phyloP scores from a whole-genome alignment of 1,140 invertebrate genomes.

The Dolichoris vasculosae region DNA sequence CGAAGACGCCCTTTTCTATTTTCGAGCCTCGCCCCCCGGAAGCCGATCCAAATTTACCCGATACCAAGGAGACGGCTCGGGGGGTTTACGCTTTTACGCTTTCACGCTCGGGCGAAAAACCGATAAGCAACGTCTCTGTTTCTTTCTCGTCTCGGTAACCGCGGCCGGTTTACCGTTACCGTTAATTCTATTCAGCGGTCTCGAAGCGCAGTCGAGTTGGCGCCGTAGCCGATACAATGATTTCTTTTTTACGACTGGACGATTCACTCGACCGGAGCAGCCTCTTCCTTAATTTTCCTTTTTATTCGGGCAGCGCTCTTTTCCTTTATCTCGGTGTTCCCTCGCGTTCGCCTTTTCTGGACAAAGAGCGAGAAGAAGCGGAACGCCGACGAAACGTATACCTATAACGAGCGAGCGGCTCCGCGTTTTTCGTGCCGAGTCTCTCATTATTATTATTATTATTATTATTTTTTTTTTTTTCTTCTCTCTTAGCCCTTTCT shows the following conservation, averaged over 20 bases:
- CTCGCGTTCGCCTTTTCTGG: no score
- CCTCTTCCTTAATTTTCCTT: slow-evolving; percentile 41
- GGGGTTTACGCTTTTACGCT: no score
- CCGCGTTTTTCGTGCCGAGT: no score
- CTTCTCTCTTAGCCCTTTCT: not conserved
- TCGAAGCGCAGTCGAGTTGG: not conserved
- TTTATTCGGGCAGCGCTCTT: not conserved
- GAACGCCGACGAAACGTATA: not conserved
- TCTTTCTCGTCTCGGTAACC: not conserved
- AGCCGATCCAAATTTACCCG: no score
- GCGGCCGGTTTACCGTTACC: not conserved
- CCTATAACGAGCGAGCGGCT: not conserved
- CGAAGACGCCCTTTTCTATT: slow-evolving; percentile 11
- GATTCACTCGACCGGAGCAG: slow-evolving; percentile 5
- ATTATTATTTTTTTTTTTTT: not conserved
- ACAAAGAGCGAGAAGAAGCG: slow-evolving; percentile 33
- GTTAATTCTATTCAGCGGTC: slow-evolving; percentile 30
- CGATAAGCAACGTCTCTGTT: not conserved
- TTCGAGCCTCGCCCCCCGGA: not conserved
- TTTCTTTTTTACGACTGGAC: slow-evolving; percentile 39
- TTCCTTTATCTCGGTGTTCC: no score
- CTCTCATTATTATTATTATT: no score
- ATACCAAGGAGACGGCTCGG: no score
- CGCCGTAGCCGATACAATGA: slow-evolving; percentile 21
- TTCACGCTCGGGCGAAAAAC: no score